Base-by-base conservation (phyloP, 2,797 vertebrate genomes). In the Hippocampus kuda region DNA sequence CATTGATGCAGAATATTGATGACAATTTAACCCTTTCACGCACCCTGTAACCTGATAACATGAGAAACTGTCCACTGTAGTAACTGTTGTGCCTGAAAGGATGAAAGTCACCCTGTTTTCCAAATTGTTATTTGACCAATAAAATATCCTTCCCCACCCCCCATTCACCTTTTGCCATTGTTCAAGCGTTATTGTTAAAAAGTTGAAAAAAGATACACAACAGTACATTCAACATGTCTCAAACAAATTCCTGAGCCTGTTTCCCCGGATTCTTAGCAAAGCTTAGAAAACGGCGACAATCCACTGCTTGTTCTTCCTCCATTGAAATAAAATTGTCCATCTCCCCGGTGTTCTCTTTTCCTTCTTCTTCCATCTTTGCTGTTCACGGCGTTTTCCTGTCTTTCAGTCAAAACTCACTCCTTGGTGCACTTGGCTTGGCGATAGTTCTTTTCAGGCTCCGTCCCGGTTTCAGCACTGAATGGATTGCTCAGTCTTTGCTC, bases 401-500 rank as follows among this genome's bases (percentile, higher is more conserved):
- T 65, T 71, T 60, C 54, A 65, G 27, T 51, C 3, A 3, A 8
- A 13, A 18, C 18, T 56, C 49, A 20, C 46, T 2, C 27, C 15
- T 24, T 5, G 66, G 49, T 72, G 4, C 64, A 49, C 26, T 11
- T 24, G 24, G 60, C 4, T 26, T 64, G 30, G 10, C 0, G 11
- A 54, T 38, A 38, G 49, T 67, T 78, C 71, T 72, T 72, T 80
- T 11, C 68, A 42, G 77, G 63, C 57, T 77, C 69, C 71, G 70
- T 68, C 78, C 72, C 70, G 57, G 61, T 71, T 76, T 66, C 70
- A 46, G 67, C 74, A 83, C 83, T 86, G 79, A 84, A 78, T 41
- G 70, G 76, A 82, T 80, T 63, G 81, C 72, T 82, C 77, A 65
- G 81, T 85, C 87, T 88, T 90, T 92, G 84, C 88, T 88, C 87